Base-by-base conservation (phyloP, 2,888 invertebrate species). In the Ectropis crepuscularia region DNA sequence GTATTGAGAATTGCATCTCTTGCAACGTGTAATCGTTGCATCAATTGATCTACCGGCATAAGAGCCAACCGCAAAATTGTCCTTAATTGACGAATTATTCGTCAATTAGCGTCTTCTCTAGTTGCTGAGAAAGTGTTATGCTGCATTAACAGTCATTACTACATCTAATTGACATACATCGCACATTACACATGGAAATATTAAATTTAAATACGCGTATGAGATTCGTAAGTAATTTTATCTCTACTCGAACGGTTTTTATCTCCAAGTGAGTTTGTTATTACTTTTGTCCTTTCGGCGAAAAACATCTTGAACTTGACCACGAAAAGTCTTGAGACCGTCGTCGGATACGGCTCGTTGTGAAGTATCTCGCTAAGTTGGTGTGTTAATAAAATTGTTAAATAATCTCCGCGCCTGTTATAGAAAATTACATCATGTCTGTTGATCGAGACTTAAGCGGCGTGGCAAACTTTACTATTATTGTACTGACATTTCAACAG, bases 1-100 rank as follows among this genome's bases (percentile, higher is more conserved):
- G 80, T 89, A 80, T 86, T 77, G 78, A 83, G 75, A 88, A 92
- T 90, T 89, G 88, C 89, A 90, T 85, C 79, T 79, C 79, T 77
- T 86, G 85, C 85, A 85, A 73, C 78, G 72, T 76, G 76, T 77
- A 70, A 71, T 75, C 69, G 75, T 77, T 87, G 88, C 86, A 87
- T 81, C 85, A 88, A 86, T 87, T 86, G 83, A 65, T 74, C 70
- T 74, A 54, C 63, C 53, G 69, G 72, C 78, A 81, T 77, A 76
- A 76, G 81, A 85, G 80, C 72, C 71, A 79, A 81, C 78, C 86
- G 83, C 82, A 77, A 86, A 89, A 91, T 90, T 92, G 90, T 80
- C 86, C 90, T 85, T 82, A 91, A 92, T 92, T 90, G 83, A 79
- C 77, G 80, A 87, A 87, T 28, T 28, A 28, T 28, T 28, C 16